Conservation (phyloP, 2,888 invertebrate species). For the Callosobruchus maculatus region DNA sequence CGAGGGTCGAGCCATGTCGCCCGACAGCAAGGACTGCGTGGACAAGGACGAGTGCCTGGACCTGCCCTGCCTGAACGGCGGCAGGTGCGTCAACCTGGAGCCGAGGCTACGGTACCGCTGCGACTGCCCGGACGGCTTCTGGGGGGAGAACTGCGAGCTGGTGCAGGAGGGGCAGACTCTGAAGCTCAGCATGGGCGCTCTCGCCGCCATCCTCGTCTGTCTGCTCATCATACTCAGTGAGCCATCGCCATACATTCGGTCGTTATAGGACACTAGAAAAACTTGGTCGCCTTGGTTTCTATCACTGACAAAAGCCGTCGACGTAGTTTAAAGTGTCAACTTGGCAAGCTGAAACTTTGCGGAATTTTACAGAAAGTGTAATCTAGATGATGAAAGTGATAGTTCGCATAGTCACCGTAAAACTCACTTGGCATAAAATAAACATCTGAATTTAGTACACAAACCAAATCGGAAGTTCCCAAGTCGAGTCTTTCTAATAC, state of each 20-base stretch:
- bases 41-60: conserved; percentile 95
- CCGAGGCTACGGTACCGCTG: conserved; percentile 83
- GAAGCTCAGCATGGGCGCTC: conserved; percentile 93
- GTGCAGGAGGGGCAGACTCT: conserved; percentile 92
- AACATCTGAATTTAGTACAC: no score
- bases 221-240: conserved; percentile 95
- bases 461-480: no score
- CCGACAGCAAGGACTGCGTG: conserved; percentile 88
- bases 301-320: no score
- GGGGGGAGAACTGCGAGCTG: conserved; percentile 92
- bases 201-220: conserved; percentile 96
- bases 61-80: conserved; percentile 90
- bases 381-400: no score
- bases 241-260: conserved; percentile 46
- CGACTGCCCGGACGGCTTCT: conserved; percentile 87
- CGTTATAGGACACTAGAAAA: neutral
- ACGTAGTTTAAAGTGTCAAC: no score
- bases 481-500: no score
- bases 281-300: no score
- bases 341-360: no score
- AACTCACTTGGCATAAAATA: no score
- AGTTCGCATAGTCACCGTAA: no score
- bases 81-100: conserved; percentile 88
- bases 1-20: conserved; percentile 86
- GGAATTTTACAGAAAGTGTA: no score